These are phyloP conservation scores for Teleogryllus oceanicus DNA, from an alignment of 2,888 invertebrate genomes.

Conservation along the genomic window DNA sequence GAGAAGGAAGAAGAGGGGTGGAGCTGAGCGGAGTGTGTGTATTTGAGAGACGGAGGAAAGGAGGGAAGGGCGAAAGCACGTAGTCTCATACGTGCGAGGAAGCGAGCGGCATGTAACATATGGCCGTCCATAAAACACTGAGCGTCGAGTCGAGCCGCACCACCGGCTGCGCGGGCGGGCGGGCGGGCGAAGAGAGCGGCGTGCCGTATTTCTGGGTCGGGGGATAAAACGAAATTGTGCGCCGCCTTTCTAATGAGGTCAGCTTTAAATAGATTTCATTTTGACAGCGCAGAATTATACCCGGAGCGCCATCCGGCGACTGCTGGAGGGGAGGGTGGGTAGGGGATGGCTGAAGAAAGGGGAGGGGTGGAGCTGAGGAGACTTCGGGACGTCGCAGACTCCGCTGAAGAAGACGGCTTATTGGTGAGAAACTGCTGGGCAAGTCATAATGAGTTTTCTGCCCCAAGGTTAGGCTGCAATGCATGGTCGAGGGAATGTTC, in stretches of 20 bases:
- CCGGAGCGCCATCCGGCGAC: no score
- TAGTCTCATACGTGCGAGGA: background rate
- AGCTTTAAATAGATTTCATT: background rate
- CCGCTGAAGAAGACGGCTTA: background rate
- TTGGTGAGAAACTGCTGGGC: background rate
- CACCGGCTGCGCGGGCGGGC: background rate
- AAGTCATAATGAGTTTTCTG: background rate
- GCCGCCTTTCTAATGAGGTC: background rate
- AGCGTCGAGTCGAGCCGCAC: background rate
- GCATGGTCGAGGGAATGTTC: no score
- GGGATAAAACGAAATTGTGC: conserved; percentile 18
- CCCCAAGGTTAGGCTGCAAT: background rate
- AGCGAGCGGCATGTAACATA: background rate
- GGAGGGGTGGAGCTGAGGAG: no score
- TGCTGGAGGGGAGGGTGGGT: no score
- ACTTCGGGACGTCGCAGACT: no score
- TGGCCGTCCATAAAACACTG: background rate
- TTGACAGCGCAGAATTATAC: background rate
- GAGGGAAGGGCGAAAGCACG: background rate
- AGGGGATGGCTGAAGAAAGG: no score
- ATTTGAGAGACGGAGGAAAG: background rate
- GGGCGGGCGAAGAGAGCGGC: background rate
- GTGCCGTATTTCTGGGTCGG: background rate
- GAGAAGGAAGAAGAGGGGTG: background rate
- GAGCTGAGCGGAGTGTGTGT: background rate